Evolutionary conservation across 2,888 invertebrate species (phyloP).

Genomic region (Acanthopleura granulata): DNA sequence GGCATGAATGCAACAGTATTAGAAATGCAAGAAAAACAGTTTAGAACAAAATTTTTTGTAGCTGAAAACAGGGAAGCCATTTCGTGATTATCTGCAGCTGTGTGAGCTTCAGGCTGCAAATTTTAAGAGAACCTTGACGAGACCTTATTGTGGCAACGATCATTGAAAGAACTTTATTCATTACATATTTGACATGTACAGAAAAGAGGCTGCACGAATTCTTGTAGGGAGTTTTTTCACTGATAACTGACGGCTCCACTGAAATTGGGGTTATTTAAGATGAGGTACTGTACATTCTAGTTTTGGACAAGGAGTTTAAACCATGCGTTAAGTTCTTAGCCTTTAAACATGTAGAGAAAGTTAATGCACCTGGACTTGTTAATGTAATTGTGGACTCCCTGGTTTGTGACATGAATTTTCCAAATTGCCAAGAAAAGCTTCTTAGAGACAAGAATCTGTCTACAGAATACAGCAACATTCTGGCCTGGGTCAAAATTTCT

Average conservation of each 20-base stretch:
- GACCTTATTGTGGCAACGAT: constrained; percentile 3
- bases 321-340: neutral
- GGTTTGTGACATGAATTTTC: neutral
- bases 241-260: neutral
- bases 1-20: neutral
- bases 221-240: neutral
- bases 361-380: constrained; percentile 8
- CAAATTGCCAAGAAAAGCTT: neutral
- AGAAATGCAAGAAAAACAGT: too few species aligned
- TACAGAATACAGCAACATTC: too few species aligned
- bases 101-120: constrained; percentile 4
- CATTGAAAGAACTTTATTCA: too few species aligned
- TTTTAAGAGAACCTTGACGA: neutral
- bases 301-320: neutral
- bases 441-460: neutral
- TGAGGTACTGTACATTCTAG: neutral
- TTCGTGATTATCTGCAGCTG: neutral
- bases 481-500: neutral
- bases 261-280: neutral
- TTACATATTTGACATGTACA: too few species aligned
- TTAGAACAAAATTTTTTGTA: too few species aligned
- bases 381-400: neutral
- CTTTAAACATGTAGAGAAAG: neutral
- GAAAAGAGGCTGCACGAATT: neutral
- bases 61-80: neutral